Conservation (phyloP, 2,113 vertebrate species). For the Potamarius usumacintae region DNA sequence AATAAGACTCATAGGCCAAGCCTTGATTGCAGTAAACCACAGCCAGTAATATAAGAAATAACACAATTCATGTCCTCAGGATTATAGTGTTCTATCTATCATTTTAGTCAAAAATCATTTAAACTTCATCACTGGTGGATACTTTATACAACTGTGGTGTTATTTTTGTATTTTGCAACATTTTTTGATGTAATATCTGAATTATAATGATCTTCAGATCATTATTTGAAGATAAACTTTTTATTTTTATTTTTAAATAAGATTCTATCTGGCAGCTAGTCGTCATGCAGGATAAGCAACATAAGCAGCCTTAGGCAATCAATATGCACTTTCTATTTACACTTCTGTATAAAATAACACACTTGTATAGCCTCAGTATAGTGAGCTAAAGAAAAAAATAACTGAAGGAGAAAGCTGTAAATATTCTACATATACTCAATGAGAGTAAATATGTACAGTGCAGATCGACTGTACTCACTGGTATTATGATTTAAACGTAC, state of each 20-base stretch:
- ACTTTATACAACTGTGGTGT: not conserved
- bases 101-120: not conserved
- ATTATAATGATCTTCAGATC: not conserved
- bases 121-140: not conserved
- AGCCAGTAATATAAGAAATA: slow-evolving; percentile 6
- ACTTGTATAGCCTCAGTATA: not conserved
- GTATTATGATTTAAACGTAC: not conserved
- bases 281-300: not conserved
- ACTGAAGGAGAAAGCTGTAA: not conserved
- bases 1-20: not conserved
- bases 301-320: not conserved
- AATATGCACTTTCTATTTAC: not conserved
- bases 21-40: not conserved
- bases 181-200: not conserved
- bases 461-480: not conserved
- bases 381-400: not conserved
- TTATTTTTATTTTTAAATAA: not conserved
- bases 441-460: not conserved
- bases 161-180: not conserved
- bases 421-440: not conserved
- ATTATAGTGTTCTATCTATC: not conserved
- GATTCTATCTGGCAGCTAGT: not conserved
- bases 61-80: not conserved
- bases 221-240: too few relatives aligned
- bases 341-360: not conserved